Conservation (phyloP, 2,888 invertebrate genomes). For the Melanophora roralis region DNA sequence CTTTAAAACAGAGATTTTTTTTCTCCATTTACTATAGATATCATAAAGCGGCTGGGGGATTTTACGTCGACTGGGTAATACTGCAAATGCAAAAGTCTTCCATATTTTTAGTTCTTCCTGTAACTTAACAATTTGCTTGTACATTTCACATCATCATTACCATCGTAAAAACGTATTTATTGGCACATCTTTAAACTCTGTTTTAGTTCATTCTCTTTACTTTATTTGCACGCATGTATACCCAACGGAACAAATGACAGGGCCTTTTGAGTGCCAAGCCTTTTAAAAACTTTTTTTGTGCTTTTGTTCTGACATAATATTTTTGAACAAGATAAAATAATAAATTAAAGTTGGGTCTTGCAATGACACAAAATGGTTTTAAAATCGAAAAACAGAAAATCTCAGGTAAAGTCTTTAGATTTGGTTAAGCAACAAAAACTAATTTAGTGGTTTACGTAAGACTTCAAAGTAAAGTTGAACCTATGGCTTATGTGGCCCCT, state of each 20-base stretch:
- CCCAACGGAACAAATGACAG: not conserved
- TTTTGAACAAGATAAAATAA: too few species aligned
- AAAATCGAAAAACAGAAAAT: too few species aligned
- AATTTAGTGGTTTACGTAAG: too few species aligned
- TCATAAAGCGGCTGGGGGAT: not conserved
- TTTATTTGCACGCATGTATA: not conserved
- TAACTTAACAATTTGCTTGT: conserved; percentile 1
- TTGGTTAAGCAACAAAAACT: too few species aligned
- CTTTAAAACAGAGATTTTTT: not conserved
- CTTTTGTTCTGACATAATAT: too few species aligned
- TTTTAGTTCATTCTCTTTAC: not conserved
- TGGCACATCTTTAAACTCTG: conserved; percentile 25
- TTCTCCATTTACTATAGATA: not conserved
- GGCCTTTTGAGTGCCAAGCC: not conserved
- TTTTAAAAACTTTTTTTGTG: too few species aligned
- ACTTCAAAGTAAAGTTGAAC: too few species aligned
- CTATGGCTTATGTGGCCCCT: not conserved
- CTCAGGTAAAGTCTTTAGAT: too few species aligned
- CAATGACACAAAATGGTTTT: too few species aligned
- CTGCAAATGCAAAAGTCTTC: not conserved
- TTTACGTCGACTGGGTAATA: not conserved
- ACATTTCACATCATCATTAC: conserved; percentile 20
- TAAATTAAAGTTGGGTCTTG: too few species aligned
- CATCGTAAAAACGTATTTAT: conserved; percentile 32
- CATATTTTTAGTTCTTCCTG: not conserved